phyloP scores from a whole-genome alignment of 53 echinoderm and acorn worm species.

The Crossaster papposus region DNA sequence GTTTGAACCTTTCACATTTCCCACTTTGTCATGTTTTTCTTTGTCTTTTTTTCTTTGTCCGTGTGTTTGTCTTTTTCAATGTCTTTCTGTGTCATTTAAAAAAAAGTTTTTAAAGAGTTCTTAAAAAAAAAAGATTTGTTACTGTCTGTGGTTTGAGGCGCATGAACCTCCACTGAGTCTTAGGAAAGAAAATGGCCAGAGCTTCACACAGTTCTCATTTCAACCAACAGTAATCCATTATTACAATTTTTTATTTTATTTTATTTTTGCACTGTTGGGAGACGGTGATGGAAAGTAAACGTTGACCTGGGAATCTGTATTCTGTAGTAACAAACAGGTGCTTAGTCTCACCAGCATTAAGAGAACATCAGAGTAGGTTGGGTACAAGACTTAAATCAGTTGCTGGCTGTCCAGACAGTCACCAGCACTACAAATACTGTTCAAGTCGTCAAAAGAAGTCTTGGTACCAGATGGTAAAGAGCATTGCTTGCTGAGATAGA shows the following conservation, averaged over 20 bases:
- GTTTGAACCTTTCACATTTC: conserved; percentile 48
- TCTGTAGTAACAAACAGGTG: conserved; percentile 13
- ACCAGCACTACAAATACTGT: neutral
- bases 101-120: neutral
- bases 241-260: conserved; percentile 4
- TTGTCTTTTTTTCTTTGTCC: conserved; percentile 1
- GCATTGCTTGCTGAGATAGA: conserved; percentile 20
- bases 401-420: conserved; percentile 20
- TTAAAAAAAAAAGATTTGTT: neutral
- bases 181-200: conserved; percentile 30
- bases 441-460: conserved; percentile 1
- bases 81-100: neutral
- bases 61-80: conserved; percentile 19
- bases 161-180: neutral
- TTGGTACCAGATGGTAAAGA: conserved; percentile 17
- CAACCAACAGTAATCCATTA: conserved; percentile 30
- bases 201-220: conserved; percentile 38
- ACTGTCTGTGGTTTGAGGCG: conserved; percentile 16
- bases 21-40: neutral
- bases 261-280: conserved; percentile 35
- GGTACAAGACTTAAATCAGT: conserved; percentile 29
- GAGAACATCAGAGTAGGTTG: neutral
- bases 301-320: conserved; percentile 29
- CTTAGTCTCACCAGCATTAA: neutral
- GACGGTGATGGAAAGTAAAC: conserved; percentile 13